Conservation (phyloP, 2,888 invertebrate genomes). For the Polydesmus complanatus region DNA sequence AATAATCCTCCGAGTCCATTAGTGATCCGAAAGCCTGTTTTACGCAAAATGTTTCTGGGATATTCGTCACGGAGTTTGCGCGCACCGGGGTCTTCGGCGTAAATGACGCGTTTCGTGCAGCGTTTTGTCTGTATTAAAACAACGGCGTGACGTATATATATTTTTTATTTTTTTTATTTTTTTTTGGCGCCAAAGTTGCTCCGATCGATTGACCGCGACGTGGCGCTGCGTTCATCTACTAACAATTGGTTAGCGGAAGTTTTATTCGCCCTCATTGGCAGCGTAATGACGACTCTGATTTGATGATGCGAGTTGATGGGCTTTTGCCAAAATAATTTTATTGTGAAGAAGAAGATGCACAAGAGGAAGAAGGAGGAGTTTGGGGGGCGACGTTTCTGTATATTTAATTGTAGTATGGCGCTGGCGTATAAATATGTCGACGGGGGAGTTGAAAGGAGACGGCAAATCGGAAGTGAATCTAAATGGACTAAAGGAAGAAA, state of each 20-base stretch:
- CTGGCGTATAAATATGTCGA: neutral
- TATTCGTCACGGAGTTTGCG: no score
- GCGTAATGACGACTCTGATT: neutral
- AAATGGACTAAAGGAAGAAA: neutral
- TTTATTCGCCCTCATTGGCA: neutral
- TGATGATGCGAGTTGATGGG: neutral
- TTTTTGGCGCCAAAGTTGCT: no score
- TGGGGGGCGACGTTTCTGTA: no score
- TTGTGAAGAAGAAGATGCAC: neutral
- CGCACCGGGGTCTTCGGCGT: no score
- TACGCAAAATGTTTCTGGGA: no score
- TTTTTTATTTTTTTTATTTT: neutral
- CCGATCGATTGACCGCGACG: no score
- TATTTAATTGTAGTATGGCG: no score
- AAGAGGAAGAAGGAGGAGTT: no score
- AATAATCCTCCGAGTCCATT: no score
- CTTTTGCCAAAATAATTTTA: neutral
- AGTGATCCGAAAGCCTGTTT: no score
- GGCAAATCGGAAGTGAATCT: neutral
- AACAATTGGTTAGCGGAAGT: neutral
- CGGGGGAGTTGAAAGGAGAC: neutral
- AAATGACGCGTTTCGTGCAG: neutral
- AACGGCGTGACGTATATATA: neutral
- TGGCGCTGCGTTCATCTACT: no score
- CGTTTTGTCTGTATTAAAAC: neutral